Conservation (phyloP, 1,140 invertebrate species). For the Bombus ignitus region DNA sequence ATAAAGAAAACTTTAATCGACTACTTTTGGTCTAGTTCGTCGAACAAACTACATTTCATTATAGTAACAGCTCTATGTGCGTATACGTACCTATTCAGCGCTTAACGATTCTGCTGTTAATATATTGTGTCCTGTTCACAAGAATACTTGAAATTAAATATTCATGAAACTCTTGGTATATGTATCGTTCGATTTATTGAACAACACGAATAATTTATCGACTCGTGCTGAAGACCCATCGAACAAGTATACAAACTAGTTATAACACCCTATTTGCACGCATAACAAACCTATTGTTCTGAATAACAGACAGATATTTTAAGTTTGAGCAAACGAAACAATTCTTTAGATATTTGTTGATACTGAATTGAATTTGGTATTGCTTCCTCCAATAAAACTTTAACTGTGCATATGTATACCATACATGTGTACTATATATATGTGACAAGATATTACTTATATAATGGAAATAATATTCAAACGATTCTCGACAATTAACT, state of each 20-base stretch:
- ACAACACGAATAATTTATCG: constrained; percentile 14
- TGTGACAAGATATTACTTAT: no score
- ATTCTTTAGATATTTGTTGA: neutral
- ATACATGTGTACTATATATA: no score
- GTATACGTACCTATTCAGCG: neutral
- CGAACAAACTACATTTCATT: neutral
- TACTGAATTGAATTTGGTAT: no score
- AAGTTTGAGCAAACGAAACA: neutral
- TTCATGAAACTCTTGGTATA: constrained; percentile 8
- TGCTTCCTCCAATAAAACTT: no score
- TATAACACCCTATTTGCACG: neutral
- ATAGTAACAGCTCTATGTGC: neutral
- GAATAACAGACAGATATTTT: neutral
- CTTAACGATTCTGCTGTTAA: constrained; percentile 23
- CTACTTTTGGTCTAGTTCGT: neutral
- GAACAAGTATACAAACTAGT: neutral
- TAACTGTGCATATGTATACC: no score
- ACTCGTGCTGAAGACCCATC: neutral
- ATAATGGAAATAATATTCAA: no score
- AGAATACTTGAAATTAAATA: constrained; percentile 33
- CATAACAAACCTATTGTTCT: neutral
- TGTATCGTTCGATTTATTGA: constrained; percentile 12
- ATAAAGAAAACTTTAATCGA: neutral
- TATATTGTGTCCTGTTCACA: constrained; percentile 12
- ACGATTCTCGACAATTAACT: no score